Base-by-base conservation (phyloP, 2,113 vertebrate species). In the Agapornis roseicollis region DNA sequence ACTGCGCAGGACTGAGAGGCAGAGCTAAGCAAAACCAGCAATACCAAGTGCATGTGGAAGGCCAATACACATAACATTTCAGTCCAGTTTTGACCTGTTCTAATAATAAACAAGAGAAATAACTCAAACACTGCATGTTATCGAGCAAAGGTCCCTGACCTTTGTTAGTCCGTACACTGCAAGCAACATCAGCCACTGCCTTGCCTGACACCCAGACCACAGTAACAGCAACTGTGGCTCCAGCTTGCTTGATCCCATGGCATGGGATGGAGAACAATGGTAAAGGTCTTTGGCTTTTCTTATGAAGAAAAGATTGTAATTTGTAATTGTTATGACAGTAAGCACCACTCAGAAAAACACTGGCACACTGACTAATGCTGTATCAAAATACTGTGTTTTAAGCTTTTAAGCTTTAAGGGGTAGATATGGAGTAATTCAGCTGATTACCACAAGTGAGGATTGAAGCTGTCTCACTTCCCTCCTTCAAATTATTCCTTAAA, bases 161-260 rank as follows among this genome's bases (percentile, higher is more conserved):
- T 95, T 93, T 93, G 16, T 27, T 14, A 63, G 50, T 11, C 42
- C 8, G 0, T 9, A 13, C 25, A 28, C 63, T 0, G 0, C 49
- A n/a, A 52, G 72, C 19, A 47, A 46, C 1, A 8, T 28, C 52
- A 89, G 46, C 63, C 80, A 17, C 17, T 41, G 50, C 35, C 17
- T 29, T 42, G 47, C 42, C 61, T 20, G 47, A 42, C 39, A 39
- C 33, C 2, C 0, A 1, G 27, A 55, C 23, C 31, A 14, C 61
- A 9, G 28, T 35, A 73, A 87, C 42, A 64, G 78, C 42, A 70
- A 3, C 15, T 9, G 41, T 3, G 23, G 16, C 53, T 66, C 16
- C 79, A 42, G 52, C 74, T 25, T 2, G 3, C 61, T 64, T 1
- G 0, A 47, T 79, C 5, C 65, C 1, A 0, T 22, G n/a, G 56